Evolutionary conservation across 2,113 vertebrate genomes (phyloP).

Genomic region (Speoplatyrhinus poulsoni): DNA sequence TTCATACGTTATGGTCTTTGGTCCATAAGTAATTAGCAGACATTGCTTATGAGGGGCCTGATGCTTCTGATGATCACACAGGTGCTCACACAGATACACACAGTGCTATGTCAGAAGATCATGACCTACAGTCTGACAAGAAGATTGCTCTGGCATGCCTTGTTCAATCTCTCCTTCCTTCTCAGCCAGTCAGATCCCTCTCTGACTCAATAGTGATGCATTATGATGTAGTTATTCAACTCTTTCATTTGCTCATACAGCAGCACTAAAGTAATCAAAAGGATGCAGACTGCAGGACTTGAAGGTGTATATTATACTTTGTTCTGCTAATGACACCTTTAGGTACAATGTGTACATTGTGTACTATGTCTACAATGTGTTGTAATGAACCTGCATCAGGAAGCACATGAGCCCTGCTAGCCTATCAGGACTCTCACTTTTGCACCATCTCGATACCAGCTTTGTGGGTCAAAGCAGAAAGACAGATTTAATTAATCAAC

Average conservation of each 20-base stretch:
- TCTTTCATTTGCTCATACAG: too few species aligned
- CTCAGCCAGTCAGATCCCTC: too few species aligned
- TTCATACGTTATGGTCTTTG: neutral
- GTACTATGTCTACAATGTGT: neutral
- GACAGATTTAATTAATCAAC: slow-evolving; percentile 6
- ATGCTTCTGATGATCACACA: neutral
- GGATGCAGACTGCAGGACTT: neutral
- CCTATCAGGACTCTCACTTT: neutral
- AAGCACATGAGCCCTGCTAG: neutral
- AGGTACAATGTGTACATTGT: too few species aligned
- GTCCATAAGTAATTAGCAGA: neutral
- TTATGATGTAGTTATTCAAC: too few species aligned
- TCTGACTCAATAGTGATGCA: too few species aligned
- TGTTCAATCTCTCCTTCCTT: too few species aligned
- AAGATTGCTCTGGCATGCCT: too few species aligned
- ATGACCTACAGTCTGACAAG: too few species aligned
- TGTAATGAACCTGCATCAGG: neutral
- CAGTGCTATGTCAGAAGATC: neutral
- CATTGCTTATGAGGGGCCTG: neutral
- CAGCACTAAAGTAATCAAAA: slow-evolving; percentile 19
- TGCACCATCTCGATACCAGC: neutral
- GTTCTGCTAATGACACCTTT: too few species aligned
- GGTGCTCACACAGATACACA: too few species aligned
- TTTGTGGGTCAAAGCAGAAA: neutral
- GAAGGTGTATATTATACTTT: too few species aligned